Conservation (phyloP, 2,797 vertebrate genomes). For the Tolypeutes matacus region DNA sequence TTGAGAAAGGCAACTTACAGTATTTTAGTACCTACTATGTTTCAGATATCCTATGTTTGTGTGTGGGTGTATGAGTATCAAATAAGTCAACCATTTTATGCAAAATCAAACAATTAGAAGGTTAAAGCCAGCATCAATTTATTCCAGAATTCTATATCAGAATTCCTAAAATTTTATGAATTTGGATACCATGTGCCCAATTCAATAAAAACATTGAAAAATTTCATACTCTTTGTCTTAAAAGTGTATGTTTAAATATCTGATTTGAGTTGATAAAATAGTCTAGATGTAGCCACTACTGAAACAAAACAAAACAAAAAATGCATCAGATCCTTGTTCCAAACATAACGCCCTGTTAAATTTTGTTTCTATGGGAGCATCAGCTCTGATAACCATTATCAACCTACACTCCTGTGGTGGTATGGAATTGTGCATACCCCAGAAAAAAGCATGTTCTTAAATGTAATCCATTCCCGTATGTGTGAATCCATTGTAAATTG, state of each 20-base stretch:
- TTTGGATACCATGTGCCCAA: background rate
- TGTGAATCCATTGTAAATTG: no score
- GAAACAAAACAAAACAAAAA: slow-evolving; percentile 67
- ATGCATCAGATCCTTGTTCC: background rate
- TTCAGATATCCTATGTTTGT: background rate
- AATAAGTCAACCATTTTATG: background rate
- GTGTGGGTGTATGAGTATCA: background rate
- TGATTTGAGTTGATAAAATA: slow-evolving; percentile 50
- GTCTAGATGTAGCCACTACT: slow-evolving; percentile 38
- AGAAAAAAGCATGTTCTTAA: no score
- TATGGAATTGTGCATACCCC: no score
- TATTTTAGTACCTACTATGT: background rate
- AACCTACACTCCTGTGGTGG: background rate
- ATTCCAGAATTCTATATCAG: background rate
- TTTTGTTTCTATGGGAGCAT: slow-evolving; percentile 11
- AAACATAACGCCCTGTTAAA: slow-evolving; percentile 59
- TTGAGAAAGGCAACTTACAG: background rate
- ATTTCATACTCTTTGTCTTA: background rate
- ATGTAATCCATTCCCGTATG: no score
- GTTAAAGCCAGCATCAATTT: background rate
- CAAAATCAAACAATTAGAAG: background rate
- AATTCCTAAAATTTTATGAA: slow-evolving; percentile 45
- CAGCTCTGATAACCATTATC: slow-evolving; percentile 13
- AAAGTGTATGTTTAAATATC: background rate
- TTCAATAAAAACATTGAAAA: slow-evolving; percentile 28